Percentiles rank a stretch among this genome's conserved stretches.
These are phyloP conservation scores for Falco concolor DNA, from an alignment of 2,797 vertebrate genomes.

Conservation along the genomic window DNA sequence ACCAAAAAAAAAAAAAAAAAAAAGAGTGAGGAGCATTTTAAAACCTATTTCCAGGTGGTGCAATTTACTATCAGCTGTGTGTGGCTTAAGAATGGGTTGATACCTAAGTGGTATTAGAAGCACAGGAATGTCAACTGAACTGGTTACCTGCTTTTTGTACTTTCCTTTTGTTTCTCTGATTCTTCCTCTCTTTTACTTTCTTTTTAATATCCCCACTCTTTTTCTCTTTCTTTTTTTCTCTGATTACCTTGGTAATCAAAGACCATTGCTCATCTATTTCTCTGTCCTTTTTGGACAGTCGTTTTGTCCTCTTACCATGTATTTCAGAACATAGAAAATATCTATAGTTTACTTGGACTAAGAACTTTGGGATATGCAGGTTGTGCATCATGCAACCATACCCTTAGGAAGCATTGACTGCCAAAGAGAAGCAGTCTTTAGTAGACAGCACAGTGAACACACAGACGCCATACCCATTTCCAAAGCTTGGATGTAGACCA, in stretches of 20 bases:
- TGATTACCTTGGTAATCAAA: background rate
- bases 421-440: background rate
- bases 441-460: background rate
- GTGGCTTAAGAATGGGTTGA: background rate
- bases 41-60: background rate
- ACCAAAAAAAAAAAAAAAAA: background rate
- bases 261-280: background rate
- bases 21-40: background rate
- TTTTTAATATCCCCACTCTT: background rate
- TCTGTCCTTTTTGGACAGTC: background rate
- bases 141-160: background rate
- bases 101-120: background rate
- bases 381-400: background rate
- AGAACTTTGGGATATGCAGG: background rate
- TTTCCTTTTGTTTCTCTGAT: background rate
- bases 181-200: background rate
- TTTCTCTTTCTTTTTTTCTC: accelerated
- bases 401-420: background rate
- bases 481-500: background rate
- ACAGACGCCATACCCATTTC: background rate
- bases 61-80: background rate
- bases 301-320: background rate
- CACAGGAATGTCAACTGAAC: background rate
- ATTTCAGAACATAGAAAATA: background rate
- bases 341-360: background rate